Percentiles rank a stretch among this genome's conserved stretches.
phyloP scores from a whole-genome alignment of 1,140 invertebrate species.

The Acromyrmex charruanus region DNA sequence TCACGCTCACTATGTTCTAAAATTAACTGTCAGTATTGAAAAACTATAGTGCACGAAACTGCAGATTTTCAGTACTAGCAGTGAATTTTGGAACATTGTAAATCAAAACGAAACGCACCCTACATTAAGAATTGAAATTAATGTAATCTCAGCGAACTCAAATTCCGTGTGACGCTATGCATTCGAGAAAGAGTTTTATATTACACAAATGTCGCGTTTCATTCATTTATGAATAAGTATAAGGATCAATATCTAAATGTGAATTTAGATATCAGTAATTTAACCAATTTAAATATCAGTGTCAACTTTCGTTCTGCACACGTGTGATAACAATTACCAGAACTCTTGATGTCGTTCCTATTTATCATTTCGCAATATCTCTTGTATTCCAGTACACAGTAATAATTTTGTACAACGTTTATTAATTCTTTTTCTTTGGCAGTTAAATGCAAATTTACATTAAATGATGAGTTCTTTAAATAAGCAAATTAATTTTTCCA shows the following conservation, averaged over 20 bases:
- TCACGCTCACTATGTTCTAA: too few relatives aligned
- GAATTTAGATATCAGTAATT: constrained; percentile 29
- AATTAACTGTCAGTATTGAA: too few relatives aligned
- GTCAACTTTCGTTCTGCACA: constrained; percentile 47
- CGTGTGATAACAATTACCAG: constrained; percentile 39
- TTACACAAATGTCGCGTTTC: not conserved
- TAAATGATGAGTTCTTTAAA: constrained; percentile 24
- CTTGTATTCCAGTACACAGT: constrained; percentile 37
- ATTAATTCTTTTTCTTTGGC: constrained; percentile 10
- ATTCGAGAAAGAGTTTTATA: constrained; percentile 25
- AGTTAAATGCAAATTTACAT: constrained; percentile 21
- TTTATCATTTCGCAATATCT: constrained; percentile 38
- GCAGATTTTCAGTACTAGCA: too few relatives aligned
- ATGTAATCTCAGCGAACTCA: not conserved
- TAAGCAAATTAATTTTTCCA: not conserved
- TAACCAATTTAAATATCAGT: constrained; percentile 1
- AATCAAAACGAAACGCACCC: too few relatives aligned
- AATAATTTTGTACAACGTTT: constrained; percentile 10
- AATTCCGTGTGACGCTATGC: not conserved
- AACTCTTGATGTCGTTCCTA: constrained; percentile 27
- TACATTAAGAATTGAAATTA: not conserved
- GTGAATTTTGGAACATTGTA: too few relatives aligned
- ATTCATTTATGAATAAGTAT: constrained; percentile 9
- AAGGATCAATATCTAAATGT: constrained; percentile 11
- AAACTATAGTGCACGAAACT: too few relatives aligned